These are phyloP conservation scores for Numida meleagris DNA, from an alignment of 2,113 vertebrate genomes.

Conservation along the genomic window DNA sequence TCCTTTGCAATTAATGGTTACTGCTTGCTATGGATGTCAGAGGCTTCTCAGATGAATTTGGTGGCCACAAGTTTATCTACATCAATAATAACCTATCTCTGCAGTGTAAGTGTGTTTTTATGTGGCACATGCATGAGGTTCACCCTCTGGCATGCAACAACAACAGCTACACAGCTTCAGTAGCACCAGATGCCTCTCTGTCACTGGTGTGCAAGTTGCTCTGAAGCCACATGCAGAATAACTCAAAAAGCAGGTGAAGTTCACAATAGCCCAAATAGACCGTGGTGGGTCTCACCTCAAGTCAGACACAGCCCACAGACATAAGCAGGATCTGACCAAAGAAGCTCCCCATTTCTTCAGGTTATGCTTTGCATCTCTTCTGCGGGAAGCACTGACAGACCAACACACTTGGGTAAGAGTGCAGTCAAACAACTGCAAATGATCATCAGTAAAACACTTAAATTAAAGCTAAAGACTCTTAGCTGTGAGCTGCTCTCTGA, in stretches of 20 bases:
- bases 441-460: no score
- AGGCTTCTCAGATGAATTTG: not conserved
- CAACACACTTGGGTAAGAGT: not conserved
- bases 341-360: not conserved
- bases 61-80: not conserved
- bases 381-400: not conserved
- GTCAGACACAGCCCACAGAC: not conserved
- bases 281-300: not conserved
- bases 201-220: not conserved
- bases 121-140: accelerated
- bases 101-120: not conserved
- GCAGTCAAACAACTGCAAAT: not conserved
- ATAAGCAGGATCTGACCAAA: not conserved
- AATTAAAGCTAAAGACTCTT: not conserved
- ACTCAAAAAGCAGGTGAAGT: not conserved
- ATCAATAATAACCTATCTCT: not conserved
- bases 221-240: not conserved
- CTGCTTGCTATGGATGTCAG: not conserved
- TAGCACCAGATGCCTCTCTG: not conserved
- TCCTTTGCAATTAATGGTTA: not conserved
- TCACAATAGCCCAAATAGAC: not conserved
- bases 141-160: not conserved
- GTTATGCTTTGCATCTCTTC: not conserved
- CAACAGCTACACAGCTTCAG: accelerated
- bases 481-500: not conserved